Conservation (phyloP, 2,797 vertebrate species). For the Moxostoma hubbsi region DNA sequence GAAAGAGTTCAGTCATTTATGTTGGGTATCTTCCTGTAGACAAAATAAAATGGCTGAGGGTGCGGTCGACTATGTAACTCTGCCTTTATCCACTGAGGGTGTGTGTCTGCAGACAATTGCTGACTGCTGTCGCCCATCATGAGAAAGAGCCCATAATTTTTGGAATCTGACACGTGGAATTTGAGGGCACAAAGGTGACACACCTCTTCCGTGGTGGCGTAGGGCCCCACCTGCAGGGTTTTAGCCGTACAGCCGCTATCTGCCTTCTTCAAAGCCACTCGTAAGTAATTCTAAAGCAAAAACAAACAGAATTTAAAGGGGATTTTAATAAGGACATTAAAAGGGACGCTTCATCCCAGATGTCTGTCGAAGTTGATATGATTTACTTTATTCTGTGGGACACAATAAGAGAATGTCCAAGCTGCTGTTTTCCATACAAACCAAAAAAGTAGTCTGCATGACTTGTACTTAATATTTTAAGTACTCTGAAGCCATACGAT, state of each 20-base stretch:
- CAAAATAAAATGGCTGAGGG: constrained; percentile 86
- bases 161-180: constrained; percentile 84
- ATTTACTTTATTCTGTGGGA: no score
- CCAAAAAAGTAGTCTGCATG: no score
- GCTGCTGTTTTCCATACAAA: no score
- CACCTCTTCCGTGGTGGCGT: constrained; percentile 88
- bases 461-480: no score
- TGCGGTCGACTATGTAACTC: constrained; percentile 88
- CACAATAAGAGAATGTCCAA: no score
- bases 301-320: constrained; percentile 11
- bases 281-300: constrained; percentile 86
- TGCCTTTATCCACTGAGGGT: constrained; percentile 94
- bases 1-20: constrained; percentile 46
- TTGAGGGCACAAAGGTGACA: constrained; percentile 88
- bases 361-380: no score
- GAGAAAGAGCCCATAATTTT: constrained; percentile 87
- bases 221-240: constrained; percentile 85
- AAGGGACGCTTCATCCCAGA: no score
- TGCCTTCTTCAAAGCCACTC: constrained; percentile 89
- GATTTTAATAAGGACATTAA: no score
- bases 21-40: constrained; percentile 82
- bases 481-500: no score
- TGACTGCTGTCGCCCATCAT: constrained; percentile 87
- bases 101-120: constrained; percentile 88
- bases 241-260: constrained; percentile 90